A percentile compares a stretch with the other conserved stretches of the same genome.
Evolutionary conservation across 2,888 invertebrate species (phyloP).

Genomic region (Mythimna vitellina): DNA sequence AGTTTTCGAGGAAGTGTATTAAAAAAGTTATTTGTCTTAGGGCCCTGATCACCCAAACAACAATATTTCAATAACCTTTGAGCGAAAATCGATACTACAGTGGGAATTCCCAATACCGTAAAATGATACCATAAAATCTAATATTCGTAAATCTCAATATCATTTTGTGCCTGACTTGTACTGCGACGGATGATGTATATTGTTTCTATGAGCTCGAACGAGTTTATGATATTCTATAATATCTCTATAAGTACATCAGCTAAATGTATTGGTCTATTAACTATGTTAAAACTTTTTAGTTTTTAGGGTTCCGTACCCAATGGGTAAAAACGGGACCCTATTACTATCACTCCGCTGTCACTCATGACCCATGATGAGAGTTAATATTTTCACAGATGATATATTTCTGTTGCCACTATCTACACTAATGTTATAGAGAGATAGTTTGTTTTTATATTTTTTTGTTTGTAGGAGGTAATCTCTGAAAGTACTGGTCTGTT

Average conservation of each 20-base stretch:
- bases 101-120: background rate
- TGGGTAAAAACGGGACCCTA: no score
- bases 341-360: no score
- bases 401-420: no score
- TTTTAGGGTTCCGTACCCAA: no score
- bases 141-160: conserved; percentile 4
- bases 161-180: conserved; percentile 18
- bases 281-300: background rate
- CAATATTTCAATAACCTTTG: background rate
- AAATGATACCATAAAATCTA: background rate
- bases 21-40: no score
- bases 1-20: no score
- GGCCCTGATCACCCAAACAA: background rate
- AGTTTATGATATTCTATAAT: background rate
- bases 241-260: background rate
- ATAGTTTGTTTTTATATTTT: no score
- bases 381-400: no score
- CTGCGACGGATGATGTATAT: background rate
- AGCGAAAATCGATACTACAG: conserved; percentile 7
- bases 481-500: no score
- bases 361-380: no score
- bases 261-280: background rate
- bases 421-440: no score
- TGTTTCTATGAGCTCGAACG: background rate
- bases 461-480: no score